Conservation (phyloP, 2,113 vertebrate genomes). For the Setophaga petechia region DNA sequence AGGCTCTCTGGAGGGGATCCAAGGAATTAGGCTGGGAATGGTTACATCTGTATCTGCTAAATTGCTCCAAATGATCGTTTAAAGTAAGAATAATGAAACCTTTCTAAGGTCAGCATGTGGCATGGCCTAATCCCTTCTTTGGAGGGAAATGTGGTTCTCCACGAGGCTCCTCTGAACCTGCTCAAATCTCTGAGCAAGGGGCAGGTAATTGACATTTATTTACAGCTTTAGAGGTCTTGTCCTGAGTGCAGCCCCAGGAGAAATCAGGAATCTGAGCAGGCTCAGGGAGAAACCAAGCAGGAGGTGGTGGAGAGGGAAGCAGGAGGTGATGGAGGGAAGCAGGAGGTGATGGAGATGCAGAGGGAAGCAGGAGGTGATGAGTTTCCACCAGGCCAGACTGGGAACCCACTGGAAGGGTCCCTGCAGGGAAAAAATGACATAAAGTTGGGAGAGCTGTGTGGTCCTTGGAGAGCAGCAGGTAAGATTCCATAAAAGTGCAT, state of each 20-base stretch:
- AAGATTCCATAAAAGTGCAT: not conserved
- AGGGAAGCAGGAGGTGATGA: not conserved
- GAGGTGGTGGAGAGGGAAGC: not conserved
- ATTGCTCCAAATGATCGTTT: conserved; percentile 55
- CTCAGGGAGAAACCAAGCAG: not conserved
- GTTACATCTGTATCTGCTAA: conserved; percentile 65
- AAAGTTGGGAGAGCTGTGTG: not conserved
- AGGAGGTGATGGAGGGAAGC: not conserved
- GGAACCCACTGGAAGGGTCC: not conserved
- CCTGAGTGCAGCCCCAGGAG: accelerated
- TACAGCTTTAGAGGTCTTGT: not conserved
- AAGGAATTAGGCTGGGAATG: conserved; percentile 49
- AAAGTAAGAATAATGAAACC: conserved; percentile 62
- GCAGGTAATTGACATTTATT: not conserved
- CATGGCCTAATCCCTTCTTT: not conserved
- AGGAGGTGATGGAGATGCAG: not conserved
- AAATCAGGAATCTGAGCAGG: accelerated
- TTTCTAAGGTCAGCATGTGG: conserved; percentile 23
- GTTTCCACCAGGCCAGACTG: not conserved
- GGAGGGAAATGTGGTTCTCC: not conserved
- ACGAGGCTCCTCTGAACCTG: not conserved
- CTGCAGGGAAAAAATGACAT: accelerated
- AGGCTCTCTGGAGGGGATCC: conserved; percentile 57
- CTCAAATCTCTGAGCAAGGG: not conserved
- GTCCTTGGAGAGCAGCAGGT: not conserved